A percentile compares a stretch with the other conserved stretches of the same genome.
These are phyloP conservation scores for Odontesthes bonariensis DNA, from an alignment of 2,113 vertebrate genomes.

Conservation along the genomic window DNA sequence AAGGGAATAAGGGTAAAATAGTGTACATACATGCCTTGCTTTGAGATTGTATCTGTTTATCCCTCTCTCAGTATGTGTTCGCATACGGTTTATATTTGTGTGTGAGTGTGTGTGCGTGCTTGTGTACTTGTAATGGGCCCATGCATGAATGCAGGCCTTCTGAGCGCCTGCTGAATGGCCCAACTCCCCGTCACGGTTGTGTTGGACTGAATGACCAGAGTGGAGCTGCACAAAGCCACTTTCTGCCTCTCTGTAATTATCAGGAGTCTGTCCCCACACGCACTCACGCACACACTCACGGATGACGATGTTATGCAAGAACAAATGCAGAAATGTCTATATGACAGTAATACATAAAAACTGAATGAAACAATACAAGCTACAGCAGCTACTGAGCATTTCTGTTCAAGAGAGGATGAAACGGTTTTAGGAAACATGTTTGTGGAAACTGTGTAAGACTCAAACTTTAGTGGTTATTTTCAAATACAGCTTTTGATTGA, in stretches of 20 bases:
- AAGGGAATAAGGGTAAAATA: slow-evolving; percentile 34
- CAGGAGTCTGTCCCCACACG: slow-evolving; percentile 15
- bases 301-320: slow-evolving; percentile 8
- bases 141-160: too few relatives aligned
- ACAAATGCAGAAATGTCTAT: neutral
- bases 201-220: slow-evolving; percentile 57
- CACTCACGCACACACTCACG: neutral
- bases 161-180: too few relatives aligned
- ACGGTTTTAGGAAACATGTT: too few relatives aligned
- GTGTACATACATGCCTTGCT: slow-evolving; percentile 34
- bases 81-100: slow-evolving; percentile 14
- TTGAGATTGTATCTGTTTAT: slow-evolving; percentile 56
- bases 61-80: slow-evolving; percentile 5
- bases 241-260: slow-evolving; percentile 51
- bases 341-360: too few relatives aligned
- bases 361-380: too few relatives aligned
- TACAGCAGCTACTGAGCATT: too few relatives aligned
- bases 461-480: too few relatives aligned
- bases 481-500: too few relatives aligned
- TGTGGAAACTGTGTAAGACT: too few relatives aligned
- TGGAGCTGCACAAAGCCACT: slow-evolving; percentile 1
- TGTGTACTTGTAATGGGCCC: too few relatives aligned
- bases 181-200: slow-evolving; percentile 54
- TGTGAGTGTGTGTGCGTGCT: slow-evolving; percentile 26
- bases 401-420: too few relatives aligned